Base-by-base conservation (phyloP, 2,797 vertebrate species). In the Pterois miles region DNA sequence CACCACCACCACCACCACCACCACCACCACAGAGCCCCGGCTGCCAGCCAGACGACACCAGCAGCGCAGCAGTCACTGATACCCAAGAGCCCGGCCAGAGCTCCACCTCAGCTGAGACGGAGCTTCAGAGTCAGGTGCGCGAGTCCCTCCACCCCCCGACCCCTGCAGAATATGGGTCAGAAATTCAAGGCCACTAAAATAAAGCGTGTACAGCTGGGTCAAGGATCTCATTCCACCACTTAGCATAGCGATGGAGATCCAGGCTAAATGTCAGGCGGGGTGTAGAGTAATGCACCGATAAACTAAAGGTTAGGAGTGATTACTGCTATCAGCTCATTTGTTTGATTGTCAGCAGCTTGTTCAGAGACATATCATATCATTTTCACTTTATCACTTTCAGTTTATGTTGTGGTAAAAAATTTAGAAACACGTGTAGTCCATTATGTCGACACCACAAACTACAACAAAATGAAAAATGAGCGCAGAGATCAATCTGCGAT, bases 31-130 rank as follows among this genome's bases (percentile, higher is more conserved):
- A 96, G 72, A 94, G 94, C 0, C 89, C 94, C 23, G 88, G 83
- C 82, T 93, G 93, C 6, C 91, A 85, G 52, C 91, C 94, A 48
- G 95, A 96, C 18, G 93, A 96, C 88, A 59, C 56, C 69, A 94
- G 93, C 0, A 91, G 60, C 78, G 90, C 88, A 89, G 91, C 53
- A 3, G 95, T 93, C 8, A 89, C 92, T 0, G 94, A 96, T 91
- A 91, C 93, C 0, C 82, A 89, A 0, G 91, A 63, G 0, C 76
- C 93, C 46, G 93, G 93, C 0, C 92, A 95, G 65, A 93, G 87
- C 83, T 87, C 81, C 46, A 34, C 94, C 68, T 85, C 78, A 0
- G 88, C 83, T 2, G 78, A 73, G 82, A 81, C 78, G 50, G 86
- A 89, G 60, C 72, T 66, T 46, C 86, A 84, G 66, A 84, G 71